phyloP scores from a whole-genome alignment of 2,888 invertebrate genomes.

The Eucriotettix oculatus region DNA sequence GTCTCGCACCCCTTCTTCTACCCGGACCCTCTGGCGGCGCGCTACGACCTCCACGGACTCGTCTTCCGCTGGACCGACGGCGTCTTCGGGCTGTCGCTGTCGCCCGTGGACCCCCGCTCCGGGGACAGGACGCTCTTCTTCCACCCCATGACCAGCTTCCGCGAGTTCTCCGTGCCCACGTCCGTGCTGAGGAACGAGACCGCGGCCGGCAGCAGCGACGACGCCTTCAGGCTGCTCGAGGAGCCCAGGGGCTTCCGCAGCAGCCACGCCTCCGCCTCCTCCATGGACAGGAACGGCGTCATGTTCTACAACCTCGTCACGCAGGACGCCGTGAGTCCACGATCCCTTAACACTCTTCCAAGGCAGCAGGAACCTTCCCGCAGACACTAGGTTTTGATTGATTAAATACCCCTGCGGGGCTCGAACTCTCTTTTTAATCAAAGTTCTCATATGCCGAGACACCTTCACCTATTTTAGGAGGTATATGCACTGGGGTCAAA shows the following conservation, averaged over 20 bases:
- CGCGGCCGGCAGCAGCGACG: slow-evolving; percentile 20
- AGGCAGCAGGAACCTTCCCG: too few species aligned
- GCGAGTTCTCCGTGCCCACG: slow-evolving; percentile 58
- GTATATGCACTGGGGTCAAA: too few species aligned
- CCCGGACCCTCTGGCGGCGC: slow-evolving; percentile 56
- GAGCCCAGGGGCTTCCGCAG: slow-evolving; percentile 14
- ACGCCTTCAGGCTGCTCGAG: slow-evolving; percentile 20
- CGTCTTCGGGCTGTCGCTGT: slow-evolving; percentile 53
- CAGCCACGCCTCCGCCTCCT: slow-evolving; percentile 53
- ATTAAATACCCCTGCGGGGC: not conserved
- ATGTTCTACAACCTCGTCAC: slow-evolving; percentile 63
- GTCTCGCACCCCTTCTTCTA: slow-evolving; percentile 52
- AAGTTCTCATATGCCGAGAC: too few species aligned
- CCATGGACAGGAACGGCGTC: slow-evolving; percentile 50
- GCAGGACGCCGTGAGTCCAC: slow-evolving; percentile 42
- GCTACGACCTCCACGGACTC: slow-evolving; percentile 54
- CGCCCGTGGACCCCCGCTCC: slow-evolving; percentile 40
- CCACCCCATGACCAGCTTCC: slow-evolving; percentile 66
- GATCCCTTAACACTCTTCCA: too few species aligned
- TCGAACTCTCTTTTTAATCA: too few species aligned
- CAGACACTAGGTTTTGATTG: not conserved
- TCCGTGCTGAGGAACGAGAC: slow-evolving; percentile 44
- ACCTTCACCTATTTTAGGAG: too few species aligned
- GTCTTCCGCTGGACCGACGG: slow-evolving; percentile 71
- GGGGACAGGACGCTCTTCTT: slow-evolving; percentile 45